Evolutionary conservation across 2,888 invertebrate genomes (phyloP), one percentile per base, ranked within the genome.

Genomic region (Nomada flava): DNA sequence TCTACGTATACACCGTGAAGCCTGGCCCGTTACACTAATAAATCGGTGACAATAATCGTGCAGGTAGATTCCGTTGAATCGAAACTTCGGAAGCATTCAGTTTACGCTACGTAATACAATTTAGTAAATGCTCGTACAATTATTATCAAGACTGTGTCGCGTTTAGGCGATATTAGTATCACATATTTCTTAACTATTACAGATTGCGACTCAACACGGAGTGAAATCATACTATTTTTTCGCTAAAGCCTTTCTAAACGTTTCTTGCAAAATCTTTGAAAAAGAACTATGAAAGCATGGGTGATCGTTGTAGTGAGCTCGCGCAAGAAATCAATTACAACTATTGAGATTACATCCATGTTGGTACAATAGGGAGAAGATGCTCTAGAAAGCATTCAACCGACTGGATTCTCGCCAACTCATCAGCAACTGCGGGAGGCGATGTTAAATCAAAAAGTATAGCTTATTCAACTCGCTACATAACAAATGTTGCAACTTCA

Each of bases 361-460:
- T 82, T 80, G 79, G 84, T 68, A 90, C 83, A 89, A 90, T 87
- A 84, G 90, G 70, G 78, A 74, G 78, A 89, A 90, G 89, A 89
- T 89, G 89, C 71, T 89, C 84, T 62, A 83, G 82, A 87, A 86
- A 86, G 83, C 76, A 87, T 88, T 88, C 86, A 73, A 82, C 81
- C 82, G 76, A 77, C 86, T 91, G 91, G 91, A 90, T 69, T 52
- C 73, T 29, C 78, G 91, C 91, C 91, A 91, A 90, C 89, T 90
- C 90, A 90, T 90, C 90, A 85, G 90, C 83, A 89, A 88, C 88
- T 76, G 86, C 82, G 85, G 53, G 67, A 79, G 81, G 82, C 84
- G 78, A 82, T 65, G 85, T 78, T 84, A 79, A 88, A 88, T 88
- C 79, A 81, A 86, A 86, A 87, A 87, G 67, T 73, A 69, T 77